phyloP scores from a whole-genome alignment of 1,140 invertebrate species.

The Drosophila ironensis region DNA sequence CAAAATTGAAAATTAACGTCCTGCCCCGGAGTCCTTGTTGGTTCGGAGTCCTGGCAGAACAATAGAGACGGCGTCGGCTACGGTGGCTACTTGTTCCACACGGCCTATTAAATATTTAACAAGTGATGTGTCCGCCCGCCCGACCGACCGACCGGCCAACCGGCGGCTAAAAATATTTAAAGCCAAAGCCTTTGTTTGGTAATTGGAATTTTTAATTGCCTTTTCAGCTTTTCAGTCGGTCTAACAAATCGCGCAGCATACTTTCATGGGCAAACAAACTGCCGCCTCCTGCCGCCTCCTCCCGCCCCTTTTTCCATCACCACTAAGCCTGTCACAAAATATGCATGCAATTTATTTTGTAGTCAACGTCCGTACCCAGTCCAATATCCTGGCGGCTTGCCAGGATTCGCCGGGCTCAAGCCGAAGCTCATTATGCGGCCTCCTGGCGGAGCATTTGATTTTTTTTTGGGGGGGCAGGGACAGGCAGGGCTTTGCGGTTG shows the following conservation, averaged over 20 bases:
- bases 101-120: slow-evolving; percentile 70
- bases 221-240: slow-evolving; percentile 1
- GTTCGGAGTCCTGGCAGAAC: slow-evolving; percentile 28
- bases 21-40: neutral
- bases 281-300: neutral
- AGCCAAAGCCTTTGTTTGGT: slow-evolving; percentile 48
- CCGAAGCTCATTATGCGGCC: slow-evolving; percentile 56
- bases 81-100: slow-evolving; percentile 44
- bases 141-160: no score
- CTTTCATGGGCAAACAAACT: slow-evolving; percentile 30
- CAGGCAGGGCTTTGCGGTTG: neutral
- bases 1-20: slow-evolving; percentile 76
- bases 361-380: slow-evolving; percentile 9
- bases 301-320: no score
- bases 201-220: slow-evolving; percentile 49
- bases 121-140: slow-evolving; percentile 46
- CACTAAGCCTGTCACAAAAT: slow-evolving; percentile 24
- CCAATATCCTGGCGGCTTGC: slow-evolving; percentile 47
- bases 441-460: slow-evolving; percentile 22
- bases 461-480: neutral
- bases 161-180: slow-evolving; percentile 52
- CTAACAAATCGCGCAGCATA: slow-evolving; percentile 37
- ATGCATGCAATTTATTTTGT: slow-evolving; percentile 57
- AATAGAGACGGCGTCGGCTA: slow-evolving; percentile 37
- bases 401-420: slow-evolving; percentile 47